Percentiles rank a stretch among this genome's conserved stretches.
Conservation (phyloP, 2,797 vertebrate species). For the Novumbra hubbsi region DNA sequence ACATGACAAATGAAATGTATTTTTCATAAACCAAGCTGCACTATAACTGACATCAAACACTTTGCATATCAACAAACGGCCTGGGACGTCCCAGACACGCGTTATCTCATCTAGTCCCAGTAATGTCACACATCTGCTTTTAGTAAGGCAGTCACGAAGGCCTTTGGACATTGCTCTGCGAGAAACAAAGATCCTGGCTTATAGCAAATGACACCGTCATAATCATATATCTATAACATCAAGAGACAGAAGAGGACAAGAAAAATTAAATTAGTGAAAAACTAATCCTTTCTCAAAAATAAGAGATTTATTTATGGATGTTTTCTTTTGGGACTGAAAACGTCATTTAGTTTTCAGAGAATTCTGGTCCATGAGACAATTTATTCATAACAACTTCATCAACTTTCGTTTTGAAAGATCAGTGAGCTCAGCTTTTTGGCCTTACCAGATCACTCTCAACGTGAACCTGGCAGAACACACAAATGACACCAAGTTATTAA, state of each 20-base stretch:
- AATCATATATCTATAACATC: neutral
- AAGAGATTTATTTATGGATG: neutral
- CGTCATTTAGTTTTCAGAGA: neutral
- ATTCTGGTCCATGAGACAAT: constrained; percentile 8
- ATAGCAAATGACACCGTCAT: constrained; percentile 12
- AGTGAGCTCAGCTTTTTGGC: neutral
- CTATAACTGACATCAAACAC: constrained; percentile 26
- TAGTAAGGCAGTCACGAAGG: constrained; percentile 20
- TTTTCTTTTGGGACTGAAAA: constrained; percentile 5
- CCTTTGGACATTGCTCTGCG: constrained; percentile 18
- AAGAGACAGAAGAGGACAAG: neutral
- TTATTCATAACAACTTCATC: neutral
- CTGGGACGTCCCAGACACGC: constrained; percentile 22
- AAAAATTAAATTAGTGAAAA: neutral
- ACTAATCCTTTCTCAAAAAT: neutral
- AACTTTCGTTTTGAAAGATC: neutral
- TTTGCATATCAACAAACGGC: constrained; percentile 20
- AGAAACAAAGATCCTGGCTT: constrained; percentile 5
- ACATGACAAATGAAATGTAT: constrained; percentile 19
- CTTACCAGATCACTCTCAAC: neutral
- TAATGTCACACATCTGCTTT: constrained; percentile 20
- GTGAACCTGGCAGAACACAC: neutral
- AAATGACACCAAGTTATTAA: neutral
- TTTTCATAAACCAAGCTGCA: constrained; percentile 18
- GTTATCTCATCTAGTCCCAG: constrained; percentile 26